phyloP scores from a whole-genome alignment of 2,113 vertebrate genomes.

The Deroptyus accipitrinus region DNA sequence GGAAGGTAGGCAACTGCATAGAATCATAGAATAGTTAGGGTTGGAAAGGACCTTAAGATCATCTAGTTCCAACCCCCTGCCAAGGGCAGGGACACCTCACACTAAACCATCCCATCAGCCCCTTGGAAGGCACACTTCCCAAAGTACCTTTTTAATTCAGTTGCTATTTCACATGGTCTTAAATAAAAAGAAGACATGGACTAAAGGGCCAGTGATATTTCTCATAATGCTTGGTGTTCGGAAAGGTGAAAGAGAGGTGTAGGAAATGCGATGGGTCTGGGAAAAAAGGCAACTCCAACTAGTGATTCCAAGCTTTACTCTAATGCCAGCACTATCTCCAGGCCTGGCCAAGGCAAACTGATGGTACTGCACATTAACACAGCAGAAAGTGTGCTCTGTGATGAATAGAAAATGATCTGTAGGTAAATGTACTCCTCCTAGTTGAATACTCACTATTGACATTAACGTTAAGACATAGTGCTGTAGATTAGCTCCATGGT shows the following conservation, averaged over 20 bases:
- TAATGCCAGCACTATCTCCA: neutral
- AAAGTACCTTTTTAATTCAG: neutral
- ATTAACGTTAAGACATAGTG: constrained; percentile 97
- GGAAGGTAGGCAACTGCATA: neutral
- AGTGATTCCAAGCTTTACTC: neutral
- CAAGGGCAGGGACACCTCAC: too few relatives aligned
- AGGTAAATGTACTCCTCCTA: neutral
- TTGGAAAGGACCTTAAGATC: too few relatives aligned
- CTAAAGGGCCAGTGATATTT: neutral
- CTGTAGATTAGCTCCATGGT: constrained; percentile 93
- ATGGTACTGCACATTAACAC: fast-evolving
- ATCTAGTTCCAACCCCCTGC: too few relatives aligned
- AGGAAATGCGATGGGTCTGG: fast-evolving
- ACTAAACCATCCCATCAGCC: neutral
- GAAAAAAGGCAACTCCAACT: neutral
- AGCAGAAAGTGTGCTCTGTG: neutral
- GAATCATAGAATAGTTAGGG: too few relatives aligned
- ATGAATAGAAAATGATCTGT: fast-evolving
- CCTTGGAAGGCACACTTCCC: neutral
- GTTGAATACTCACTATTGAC: constrained; percentile 93
- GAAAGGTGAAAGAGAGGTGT: neutral
- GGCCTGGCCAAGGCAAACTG: neutral
- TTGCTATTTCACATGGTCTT: neutral
- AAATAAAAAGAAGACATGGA: neutral
- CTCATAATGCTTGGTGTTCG: neutral